These are phyloP conservation scores for Morpho achilles DNA, from an alignment of 2,888 invertebrate genomes.

Conservation along the genomic window DNA sequence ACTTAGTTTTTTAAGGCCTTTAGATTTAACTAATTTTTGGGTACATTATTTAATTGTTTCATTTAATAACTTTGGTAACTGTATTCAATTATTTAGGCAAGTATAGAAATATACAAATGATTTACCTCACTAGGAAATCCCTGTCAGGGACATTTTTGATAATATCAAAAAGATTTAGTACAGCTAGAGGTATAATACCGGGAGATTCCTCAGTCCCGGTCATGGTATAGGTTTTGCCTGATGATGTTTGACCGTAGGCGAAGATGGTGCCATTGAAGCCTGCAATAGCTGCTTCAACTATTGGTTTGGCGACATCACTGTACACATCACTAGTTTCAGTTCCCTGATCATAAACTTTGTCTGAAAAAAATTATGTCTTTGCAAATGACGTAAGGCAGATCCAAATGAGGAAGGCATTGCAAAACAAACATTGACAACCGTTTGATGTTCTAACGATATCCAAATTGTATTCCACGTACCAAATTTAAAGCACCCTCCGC, in stretches of 20 bases:
- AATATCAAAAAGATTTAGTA: slow-evolving; percentile 83
- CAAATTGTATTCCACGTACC: slow-evolving; percentile 44
- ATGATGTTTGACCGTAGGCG: slow-evolving; percentile 95
- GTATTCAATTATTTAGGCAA: too few species aligned
- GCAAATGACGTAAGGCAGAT: slow-evolving; percentile 18
- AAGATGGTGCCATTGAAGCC: slow-evolving; percentile 94
- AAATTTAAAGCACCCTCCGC: slow-evolving; percentile 52
- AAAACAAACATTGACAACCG: slow-evolving; percentile 4
- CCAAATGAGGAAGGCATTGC: slow-evolving; percentile 12
- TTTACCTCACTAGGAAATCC: slow-evolving; percentile 85
- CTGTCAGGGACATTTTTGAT: slow-evolving; percentile 81
- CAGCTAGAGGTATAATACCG: slow-evolving; percentile 87
- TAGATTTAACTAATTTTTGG: too few species aligned
- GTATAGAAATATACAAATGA: background rate
- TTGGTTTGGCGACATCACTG: slow-evolving; percentile 83
- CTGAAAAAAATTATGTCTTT: slow-evolving; percentile 64
- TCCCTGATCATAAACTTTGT: slow-evolving; percentile 84
- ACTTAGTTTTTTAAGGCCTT: too few species aligned
- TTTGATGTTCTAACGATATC: background rate
- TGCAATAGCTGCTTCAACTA: slow-evolving; percentile 84
- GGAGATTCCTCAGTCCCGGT: slow-evolving; percentile 83
- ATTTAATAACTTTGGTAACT: too few species aligned
- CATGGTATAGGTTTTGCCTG: slow-evolving; percentile 93
- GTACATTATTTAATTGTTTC: too few species aligned
- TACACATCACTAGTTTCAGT: slow-evolving; percentile 82